A percentile compares a stretch with the other conserved stretches of the same genome.
phyloP scores from a whole-genome alignment of 1,140 invertebrate species.

The Drosophila athabasca region DNA sequence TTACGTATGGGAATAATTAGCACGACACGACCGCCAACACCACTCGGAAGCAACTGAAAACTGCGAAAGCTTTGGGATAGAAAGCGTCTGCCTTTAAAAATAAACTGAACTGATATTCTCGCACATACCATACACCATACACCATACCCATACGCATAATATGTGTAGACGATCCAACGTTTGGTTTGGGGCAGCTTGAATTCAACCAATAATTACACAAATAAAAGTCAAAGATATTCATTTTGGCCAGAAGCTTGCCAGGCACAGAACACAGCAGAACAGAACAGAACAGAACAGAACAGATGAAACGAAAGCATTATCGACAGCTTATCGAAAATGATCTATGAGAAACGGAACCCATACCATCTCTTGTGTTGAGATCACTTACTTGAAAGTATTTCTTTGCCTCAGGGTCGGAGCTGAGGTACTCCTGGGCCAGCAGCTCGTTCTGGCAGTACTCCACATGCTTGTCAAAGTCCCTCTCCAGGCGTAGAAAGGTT shows the following conservation, averaged over 20 bases:
- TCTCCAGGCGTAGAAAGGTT: constrained; percentile 93
- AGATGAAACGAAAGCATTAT: not conserved
- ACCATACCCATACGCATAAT: constrained; percentile 50
- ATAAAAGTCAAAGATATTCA: not conserved
- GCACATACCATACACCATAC: constrained; percentile 20
- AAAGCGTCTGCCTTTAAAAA: constrained; percentile 77
- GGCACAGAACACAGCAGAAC: not conserved
- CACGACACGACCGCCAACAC: constrained; percentile 80
- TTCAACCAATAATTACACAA: constrained; percentile 30
- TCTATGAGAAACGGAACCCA: no score
- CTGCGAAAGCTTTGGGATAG: constrained; percentile 74
- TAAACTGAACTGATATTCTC: constrained; percentile 73
- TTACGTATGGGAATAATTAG: constrained; percentile 71
- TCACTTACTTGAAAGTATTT: constrained; percentile 92
- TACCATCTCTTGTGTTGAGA: not conserved
- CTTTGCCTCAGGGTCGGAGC: constrained; percentile 87
- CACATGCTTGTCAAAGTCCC: constrained; percentile 97
- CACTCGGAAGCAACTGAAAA: constrained; percentile 76
- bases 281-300: not conserved
- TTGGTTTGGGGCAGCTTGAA: constrained; percentile 10
- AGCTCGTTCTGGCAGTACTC: constrained; percentile 94
- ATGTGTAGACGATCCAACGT: constrained; percentile 63
- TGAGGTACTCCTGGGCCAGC: constrained; percentile 91
- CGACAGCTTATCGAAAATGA: no score
- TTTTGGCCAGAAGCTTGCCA: constrained; percentile 3